A percentile compares a stretch with the other conserved stretches of the same genome.
phyloP scores from a whole-genome alignment of 2,797 vertebrate species.

The Cossypha heuglini region DNA sequence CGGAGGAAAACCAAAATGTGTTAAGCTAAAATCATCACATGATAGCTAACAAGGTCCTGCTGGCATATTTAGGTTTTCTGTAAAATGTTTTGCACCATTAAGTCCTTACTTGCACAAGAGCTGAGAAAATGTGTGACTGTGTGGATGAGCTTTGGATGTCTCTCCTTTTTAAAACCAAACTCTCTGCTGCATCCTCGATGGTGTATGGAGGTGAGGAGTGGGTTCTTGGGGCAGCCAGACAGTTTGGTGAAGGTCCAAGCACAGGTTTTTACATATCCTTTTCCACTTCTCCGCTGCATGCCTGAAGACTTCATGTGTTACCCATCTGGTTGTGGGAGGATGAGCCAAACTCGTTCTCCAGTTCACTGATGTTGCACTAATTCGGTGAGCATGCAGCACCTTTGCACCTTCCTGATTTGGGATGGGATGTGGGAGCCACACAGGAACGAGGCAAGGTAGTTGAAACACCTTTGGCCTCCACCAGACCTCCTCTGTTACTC shows the following conservation, averaged over 20 bases:
- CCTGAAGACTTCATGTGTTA: neutral
- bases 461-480: neutral
- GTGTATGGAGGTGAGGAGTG: neutral
- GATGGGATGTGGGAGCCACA: neutral
- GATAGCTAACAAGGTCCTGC: neutral
- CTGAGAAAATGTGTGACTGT: neutral
- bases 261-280: neutral
- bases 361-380: neutral
- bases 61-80: neutral
- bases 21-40: neutral
- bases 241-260: neutral
- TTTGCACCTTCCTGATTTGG: neutral
- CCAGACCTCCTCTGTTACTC: neutral
- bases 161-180: neutral
- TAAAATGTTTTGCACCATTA: neutral
- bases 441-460: fast-evolving
- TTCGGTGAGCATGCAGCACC: neutral
- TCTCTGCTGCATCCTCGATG: fast-evolving
- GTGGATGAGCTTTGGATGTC: neutral
- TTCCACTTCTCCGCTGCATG: neutral
- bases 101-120: neutral
- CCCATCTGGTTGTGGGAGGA: neutral
- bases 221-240: neutral
- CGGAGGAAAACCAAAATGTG: neutral
- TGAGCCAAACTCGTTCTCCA: neutral